Percentiles rank a stretch among this genome's conserved stretches.
These are phyloP conservation scores for Trachelus iudaicus DNA, from an alignment of 2,888 invertebrate genomes.

Conservation along the genomic window DNA sequence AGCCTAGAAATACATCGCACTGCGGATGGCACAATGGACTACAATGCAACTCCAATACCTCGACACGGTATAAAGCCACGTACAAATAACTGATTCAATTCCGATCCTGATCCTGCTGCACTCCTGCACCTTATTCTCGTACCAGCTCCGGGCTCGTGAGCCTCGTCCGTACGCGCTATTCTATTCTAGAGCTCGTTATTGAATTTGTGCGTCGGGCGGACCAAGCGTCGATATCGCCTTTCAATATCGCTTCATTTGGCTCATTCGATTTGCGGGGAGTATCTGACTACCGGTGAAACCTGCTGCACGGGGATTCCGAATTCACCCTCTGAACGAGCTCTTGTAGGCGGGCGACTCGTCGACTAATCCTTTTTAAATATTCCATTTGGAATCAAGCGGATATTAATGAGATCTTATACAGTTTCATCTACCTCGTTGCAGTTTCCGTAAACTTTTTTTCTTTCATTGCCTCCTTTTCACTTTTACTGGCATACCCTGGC, in stretches of 20 bases:
- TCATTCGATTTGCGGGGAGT: slow-evolving; percentile 51
- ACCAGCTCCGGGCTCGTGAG: background rate
- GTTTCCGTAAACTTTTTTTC: background rate
- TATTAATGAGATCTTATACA: slow-evolving; percentile 43
- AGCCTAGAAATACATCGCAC: slow-evolving; percentile 13
- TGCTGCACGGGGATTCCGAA: background rate
- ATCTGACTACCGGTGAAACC: background rate
- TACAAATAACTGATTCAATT: slow-evolving; percentile 43
- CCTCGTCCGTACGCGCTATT: background rate
- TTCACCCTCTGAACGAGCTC: slow-evolving; percentile 1
- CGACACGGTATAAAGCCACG: slow-evolving; percentile 44
- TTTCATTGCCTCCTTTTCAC: background rate
- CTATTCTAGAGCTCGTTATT: slow-evolving; percentile 39
- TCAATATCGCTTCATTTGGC: slow-evolving; percentile 54
- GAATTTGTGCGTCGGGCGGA: slow-evolving; percentile 50
- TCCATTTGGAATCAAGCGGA: slow-evolving; percentile 44
- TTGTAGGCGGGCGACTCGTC: slow-evolving; percentile 27
- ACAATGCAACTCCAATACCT: slow-evolving; percentile 28
- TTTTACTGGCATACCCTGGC: background rate
- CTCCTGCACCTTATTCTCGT: slow-evolving; percentile 26
- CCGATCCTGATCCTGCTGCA: slow-evolving; percentile 34
- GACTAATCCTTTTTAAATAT: slow-evolving; percentile 50
- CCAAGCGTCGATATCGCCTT: slow-evolving; percentile 50
- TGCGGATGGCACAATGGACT: slow-evolving; percentile 34
- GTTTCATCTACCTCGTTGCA: background rate